These are phyloP conservation scores for Altica lythri DNA, from an alignment of 2,888 invertebrate genomes.

Conservation along the genomic window DNA sequence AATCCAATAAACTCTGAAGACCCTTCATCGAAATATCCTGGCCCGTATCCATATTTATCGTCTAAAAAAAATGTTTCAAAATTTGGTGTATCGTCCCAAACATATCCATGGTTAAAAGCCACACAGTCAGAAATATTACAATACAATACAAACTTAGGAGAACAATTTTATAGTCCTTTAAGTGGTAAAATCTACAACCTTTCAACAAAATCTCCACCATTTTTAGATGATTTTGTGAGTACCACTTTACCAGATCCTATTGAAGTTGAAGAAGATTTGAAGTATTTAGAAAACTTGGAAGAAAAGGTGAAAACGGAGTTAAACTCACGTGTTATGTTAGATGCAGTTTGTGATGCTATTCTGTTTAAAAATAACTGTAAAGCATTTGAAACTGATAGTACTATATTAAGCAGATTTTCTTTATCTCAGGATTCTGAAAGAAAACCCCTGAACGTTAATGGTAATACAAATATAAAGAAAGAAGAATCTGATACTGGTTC, in stretches of 20 bases:
- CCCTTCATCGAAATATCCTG: no score
- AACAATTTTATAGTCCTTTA: slow-evolving; percentile 34
- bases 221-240: slow-evolving; percentile 6
- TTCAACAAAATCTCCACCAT: slow-evolving; percentile 14
- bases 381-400: not conserved
- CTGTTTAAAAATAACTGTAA: slow-evolving; percentile 19
- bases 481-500: not conserved
- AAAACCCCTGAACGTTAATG: no score
- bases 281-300: slow-evolving; percentile 32
- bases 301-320: slow-evolving; percentile 25
- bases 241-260: slow-evolving; percentile 32
- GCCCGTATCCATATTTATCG: no score
- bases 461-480: no score
- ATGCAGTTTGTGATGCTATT: slow-evolving; percentile 41
- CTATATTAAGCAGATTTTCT: slow-evolving; percentile 2
- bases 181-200: slow-evolving; percentile 34
- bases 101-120: slow-evolving; percentile 32
- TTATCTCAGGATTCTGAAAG: not conserved
- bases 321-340: slow-evolving; percentile 31
- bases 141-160: slow-evolving; percentile 24
- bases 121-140: slow-evolving; percentile 29
- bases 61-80: slow-evolving; percentile 34
- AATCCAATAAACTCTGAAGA: no score
- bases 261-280: slow-evolving; percentile 34
- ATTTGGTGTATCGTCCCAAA: slow-evolving; percentile 35